Conservation (phyloP, 2,797 vertebrate genomes). For the Sebastes cheni region DNA sequence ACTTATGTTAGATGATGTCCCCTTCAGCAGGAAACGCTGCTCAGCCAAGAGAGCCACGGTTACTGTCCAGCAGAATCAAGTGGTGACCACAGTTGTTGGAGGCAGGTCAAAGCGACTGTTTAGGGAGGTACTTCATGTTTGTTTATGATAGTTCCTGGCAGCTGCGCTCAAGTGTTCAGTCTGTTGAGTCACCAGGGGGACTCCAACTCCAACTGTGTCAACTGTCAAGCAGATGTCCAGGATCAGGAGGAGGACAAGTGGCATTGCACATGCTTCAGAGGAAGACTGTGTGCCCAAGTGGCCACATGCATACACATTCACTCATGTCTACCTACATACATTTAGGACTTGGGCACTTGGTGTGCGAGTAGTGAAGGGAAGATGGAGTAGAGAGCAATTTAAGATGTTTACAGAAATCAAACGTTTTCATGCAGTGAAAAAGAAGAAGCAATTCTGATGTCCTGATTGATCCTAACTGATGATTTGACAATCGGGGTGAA, state of each 20-base stretch:
- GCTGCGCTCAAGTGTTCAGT: constrained; percentile 58
- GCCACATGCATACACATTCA: background rate
- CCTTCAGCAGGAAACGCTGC: constrained; percentile 50
- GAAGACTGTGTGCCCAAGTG: background rate
- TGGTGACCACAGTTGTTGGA: constrained; percentile 52
- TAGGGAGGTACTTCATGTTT: constrained; percentile 60
- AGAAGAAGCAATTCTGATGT: constrained; percentile 12
- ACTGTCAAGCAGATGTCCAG: constrained; percentile 65
- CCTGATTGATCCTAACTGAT: background rate
- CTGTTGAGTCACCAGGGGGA: constrained; percentile 57
- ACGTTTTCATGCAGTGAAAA: background rate
- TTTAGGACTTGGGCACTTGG: background rate
- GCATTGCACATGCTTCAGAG: constrained; percentile 19
- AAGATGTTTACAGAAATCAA: constrained; percentile 13
- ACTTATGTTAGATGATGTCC: constrained; percentile 49
- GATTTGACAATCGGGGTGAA: background rate
- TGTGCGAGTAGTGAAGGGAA: background rate
- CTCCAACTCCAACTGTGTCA: constrained; percentile 55
- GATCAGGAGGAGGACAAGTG: constrained; percentile 41
- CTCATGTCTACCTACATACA: background rate
- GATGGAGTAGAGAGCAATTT: constrained; percentile 2
- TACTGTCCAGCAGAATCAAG: constrained; percentile 61
- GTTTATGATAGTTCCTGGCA: constrained; percentile 64
- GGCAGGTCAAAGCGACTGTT: constrained; percentile 68
- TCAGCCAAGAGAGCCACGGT: constrained; percentile 43